Base-by-base conservation (phyloP, 2,113 vertebrate species). In the Coreoperca whiteheadi region DNA sequence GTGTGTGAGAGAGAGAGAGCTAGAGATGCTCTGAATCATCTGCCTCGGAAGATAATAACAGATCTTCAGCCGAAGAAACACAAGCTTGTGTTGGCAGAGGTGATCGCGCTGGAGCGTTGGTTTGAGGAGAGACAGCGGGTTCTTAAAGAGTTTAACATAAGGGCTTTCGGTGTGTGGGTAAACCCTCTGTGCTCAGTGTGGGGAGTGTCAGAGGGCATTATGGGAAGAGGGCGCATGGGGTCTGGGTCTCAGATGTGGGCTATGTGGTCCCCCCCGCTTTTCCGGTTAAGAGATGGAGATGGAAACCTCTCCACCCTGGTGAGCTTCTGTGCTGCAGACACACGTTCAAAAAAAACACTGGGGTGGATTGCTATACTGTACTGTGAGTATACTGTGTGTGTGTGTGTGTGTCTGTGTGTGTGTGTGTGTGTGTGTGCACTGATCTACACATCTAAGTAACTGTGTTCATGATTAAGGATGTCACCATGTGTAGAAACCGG, bases 211-310 rank as follows among this genome's bases (percentile, higher is more conserved):
- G 53, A 69, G 87, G 74, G 86, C 73, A 80, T 83, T 78, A 82
- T 84, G 81, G 91, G 90, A 87, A 84, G 82, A 79, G 80, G 70
- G 51, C 51, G 87, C 74, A 63, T 51, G 43, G 87, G 83, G 87
- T 89, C 91, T 88, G 92, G 79, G 76, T 73, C 88, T 94, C 91
- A 92, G 90, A 94, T 94, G 94, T 95, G 94, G 92, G 84, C 74
- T n/a, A 50, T 90, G 93, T n/a, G 90, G 87, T 90, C 54, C 28
- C 77, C 72, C 69, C 21, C 4, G 57, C 85, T 83, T 88, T 86
- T 89, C 87, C 76, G 80, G 82, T 87, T 85, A 71, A 73, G 82
- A 64, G 87, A 74, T 67, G 51, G 88, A 87, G 82, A 87, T 86
- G 85, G 87, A 90, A 91, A 84, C 66, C 77, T 82, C 74, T 85